Evolutionary conservation across 2,888 invertebrate genomes (phyloP).

Genomic region (Drosophila anomalata): DNA sequence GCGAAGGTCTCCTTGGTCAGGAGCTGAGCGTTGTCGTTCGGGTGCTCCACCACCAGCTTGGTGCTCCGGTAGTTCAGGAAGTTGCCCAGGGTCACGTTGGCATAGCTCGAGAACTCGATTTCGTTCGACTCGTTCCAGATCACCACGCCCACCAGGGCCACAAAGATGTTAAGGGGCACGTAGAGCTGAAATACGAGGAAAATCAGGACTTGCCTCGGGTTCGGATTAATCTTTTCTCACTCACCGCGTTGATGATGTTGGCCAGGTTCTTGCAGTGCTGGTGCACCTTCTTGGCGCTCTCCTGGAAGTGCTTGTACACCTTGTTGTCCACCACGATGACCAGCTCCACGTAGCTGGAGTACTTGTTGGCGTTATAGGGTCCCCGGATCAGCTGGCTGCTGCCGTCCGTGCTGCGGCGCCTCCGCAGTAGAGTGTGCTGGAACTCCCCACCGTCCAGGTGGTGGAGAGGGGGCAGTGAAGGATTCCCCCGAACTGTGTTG

Average conservation of each 20-base stretch:
- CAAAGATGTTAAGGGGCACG: constrained; percentile 96
- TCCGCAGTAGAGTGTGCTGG: constrained; percentile 88
- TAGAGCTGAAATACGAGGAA: constrained; percentile 88
- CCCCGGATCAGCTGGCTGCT: constrained; percentile 86
- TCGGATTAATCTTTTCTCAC: constrained; percentile 80
- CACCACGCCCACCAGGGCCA: constrained; percentile 98
- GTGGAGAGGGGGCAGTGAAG: constrained; percentile 34
- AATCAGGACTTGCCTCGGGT: neutral
- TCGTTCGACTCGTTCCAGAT: constrained; percentile 96
- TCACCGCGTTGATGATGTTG: constrained; percentile 97
- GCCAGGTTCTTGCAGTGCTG: constrained; percentile 96
- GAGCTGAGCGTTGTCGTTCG: constrained; percentile 97
- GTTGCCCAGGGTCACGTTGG: constrained; percentile 94
- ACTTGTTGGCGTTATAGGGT: constrained; percentile 93
- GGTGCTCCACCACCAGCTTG: constrained; percentile 91
- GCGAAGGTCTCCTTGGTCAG: constrained; percentile 93
- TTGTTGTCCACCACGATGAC: constrained; percentile 94
- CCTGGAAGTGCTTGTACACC: constrained; percentile 92
- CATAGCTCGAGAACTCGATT: constrained; percentile 91
- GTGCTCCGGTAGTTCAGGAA: constrained; percentile 95
- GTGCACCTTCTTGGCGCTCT: constrained; percentile 89
- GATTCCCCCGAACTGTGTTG: neutral
- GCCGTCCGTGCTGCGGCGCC: constrained; percentile 85
- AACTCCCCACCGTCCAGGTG: constrained; percentile 83
- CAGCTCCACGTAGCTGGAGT: constrained; percentile 94